Percentiles rank a stretch among this genome's conserved stretches.
phyloP scores from a whole-genome alignment of 2,797 vertebrate genomes.

The Periparus ater region DNA sequence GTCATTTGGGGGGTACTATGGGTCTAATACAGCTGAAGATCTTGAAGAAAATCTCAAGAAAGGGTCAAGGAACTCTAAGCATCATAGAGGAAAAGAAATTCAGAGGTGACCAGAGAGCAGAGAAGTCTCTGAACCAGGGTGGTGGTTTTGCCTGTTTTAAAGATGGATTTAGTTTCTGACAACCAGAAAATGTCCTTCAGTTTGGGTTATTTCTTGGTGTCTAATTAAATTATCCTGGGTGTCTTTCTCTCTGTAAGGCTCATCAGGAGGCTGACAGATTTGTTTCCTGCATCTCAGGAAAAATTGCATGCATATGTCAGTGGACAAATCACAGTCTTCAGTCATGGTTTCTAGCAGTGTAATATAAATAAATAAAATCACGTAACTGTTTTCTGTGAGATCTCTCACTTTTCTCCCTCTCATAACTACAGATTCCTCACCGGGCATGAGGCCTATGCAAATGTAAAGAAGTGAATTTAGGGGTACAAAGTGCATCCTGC shows the following conservation, averaged over 20 bases:
- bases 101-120: not conserved
- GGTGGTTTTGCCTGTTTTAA: conserved; percentile 1
- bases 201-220: conserved; percentile 48
- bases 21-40: not conserved
- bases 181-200: conserved; percentile 57
- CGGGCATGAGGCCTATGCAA: not conserved
- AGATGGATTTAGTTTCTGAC: conserved; percentile 36
- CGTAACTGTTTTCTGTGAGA: not conserved
- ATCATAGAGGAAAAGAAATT: not conserved
- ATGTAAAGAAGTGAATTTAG: not conserved
- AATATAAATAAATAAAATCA: conserved; percentile 24
- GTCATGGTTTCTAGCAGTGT: not conserved
- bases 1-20: not conserved
- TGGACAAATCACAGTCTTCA: conserved; percentile 44
- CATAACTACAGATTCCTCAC: not conserved
- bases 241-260: conserved; percentile 19
- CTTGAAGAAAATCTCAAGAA: not conserved
- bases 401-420: not conserved
- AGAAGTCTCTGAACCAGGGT: not conserved
- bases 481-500: not conserved
- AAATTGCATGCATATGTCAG: conserved; percentile 19
- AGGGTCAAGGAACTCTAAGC: not conserved
- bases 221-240: conserved; percentile 58
- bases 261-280: conserved; percentile 52
- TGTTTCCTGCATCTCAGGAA: conserved; percentile 22